Conservation (phyloP, 2,888 invertebrate genomes). For the Chironomus riparius region DNA sequence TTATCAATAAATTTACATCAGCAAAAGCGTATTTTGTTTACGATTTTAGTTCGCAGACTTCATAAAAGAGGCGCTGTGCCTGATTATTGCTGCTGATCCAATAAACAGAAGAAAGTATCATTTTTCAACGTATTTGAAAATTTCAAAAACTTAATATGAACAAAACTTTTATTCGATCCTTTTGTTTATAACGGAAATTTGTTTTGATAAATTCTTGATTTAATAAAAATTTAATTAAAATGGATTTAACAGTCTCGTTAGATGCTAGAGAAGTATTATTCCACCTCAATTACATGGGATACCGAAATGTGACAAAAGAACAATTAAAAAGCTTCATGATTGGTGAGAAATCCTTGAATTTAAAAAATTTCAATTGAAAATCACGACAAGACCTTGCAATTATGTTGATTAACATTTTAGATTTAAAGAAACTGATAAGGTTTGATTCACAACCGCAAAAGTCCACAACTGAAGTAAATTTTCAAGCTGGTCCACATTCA, state of each 20-base stretch:
- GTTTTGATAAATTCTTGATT: background rate
- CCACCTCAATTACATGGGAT: constrained; percentile 67
- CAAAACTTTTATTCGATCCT: background rate
- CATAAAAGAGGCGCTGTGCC: too few species aligned
- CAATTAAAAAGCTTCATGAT: constrained; percentile 70
- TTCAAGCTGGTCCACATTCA: constrained; percentile 33
- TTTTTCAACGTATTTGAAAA: too few species aligned
- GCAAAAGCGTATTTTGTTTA: too few species aligned
- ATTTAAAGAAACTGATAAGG: constrained; percentile 58
- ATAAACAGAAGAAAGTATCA: too few species aligned
- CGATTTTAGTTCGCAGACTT: too few species aligned
- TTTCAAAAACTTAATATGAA: too few species aligned
- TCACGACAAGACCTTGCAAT: background rate
- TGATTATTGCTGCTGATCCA: too few species aligned
- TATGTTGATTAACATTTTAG: constrained; percentile 40
- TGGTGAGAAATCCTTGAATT: constrained; percentile 45
- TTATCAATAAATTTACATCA: background rate
- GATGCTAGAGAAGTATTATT: constrained; percentile 65
- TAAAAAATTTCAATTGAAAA: background rate
- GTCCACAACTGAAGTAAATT: constrained; percentile 39
- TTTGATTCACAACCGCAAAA: constrained; percentile 41
- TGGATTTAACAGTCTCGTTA: constrained; percentile 39
- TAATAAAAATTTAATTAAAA: background rate
- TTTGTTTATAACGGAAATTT: background rate
- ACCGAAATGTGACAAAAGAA: constrained; percentile 62